These are phyloP conservation scores for Tetranychus truncatus DNA, from an alignment of 2,888 invertebrate genomes.

Conservation along the genomic window DNA sequence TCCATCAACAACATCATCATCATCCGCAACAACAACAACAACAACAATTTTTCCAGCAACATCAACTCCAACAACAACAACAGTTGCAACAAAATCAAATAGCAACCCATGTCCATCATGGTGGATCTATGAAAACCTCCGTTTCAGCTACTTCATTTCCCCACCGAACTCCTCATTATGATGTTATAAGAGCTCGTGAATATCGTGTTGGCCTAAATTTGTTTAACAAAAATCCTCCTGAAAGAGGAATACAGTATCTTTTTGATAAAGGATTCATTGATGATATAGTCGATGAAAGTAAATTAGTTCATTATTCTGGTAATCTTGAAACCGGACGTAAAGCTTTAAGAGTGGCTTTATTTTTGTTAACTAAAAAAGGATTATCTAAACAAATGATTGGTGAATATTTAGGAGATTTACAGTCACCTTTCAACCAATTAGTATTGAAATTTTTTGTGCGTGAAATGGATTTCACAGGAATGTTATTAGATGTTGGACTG, in stretches of 20 bases:
- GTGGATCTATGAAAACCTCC: constrained; percentile 11
- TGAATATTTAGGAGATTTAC: constrained; percentile 89
- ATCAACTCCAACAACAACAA: constrained; percentile 7
- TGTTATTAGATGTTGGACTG: constrained; percentile 90
- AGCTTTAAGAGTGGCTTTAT: constrained; percentile 52
- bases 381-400: constrained; percentile 98
- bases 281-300: constrained; percentile 23
- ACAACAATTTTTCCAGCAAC: no score
- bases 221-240: constrained; percentile 68
- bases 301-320: not conserved
- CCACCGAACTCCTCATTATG: not conserved
- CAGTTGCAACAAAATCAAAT: constrained; percentile 17
- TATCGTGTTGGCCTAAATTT: constrained; percentile 94
- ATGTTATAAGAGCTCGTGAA: constrained; percentile 55
- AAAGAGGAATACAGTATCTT: constrained; percentile 80
- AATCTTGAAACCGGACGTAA: not conserved
- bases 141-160: not conserved
- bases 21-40: not conserved
- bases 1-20: not conserved
- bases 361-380: constrained; percentile 86
- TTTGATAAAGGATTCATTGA: constrained; percentile 85
- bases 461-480: constrained; percentile 79
- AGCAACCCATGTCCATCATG: not conserved
- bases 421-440: constrained; percentile 85
- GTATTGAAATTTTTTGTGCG: constrained; percentile 52